Evolutionary conservation across 1,140 invertebrate species (phyloP), one percentile per base, ranked within the genome.

Genomic region (Scaptomyza pallida): DNA sequence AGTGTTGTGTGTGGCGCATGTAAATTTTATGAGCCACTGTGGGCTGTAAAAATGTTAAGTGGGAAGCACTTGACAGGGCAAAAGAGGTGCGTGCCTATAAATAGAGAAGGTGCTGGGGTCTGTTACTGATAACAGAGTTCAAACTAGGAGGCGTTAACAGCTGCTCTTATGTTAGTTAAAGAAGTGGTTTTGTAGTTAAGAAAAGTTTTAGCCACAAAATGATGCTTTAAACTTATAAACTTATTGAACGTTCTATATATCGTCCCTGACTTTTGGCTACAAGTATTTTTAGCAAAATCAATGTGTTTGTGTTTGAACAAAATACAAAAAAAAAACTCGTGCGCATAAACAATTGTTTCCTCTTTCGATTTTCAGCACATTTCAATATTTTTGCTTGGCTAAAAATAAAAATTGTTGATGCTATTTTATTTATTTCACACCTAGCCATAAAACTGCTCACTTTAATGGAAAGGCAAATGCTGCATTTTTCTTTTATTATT

Each of bases 261-360:
- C 37, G 37, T n/a, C 13, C 37, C 37, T 12, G 33, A 33, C 43
- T 68, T 21, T 44, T 30, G 13, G 10, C 51, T 44, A 64, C 63
- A n/a, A 9, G 1, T 37, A 37, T 37, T 64, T 47, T 57, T 71
- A 45, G 23, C 17, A 44, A 17, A 5, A 76, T 61, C n/a, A 21
- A 60, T 86, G 37, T 62, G 52, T 67, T 75, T 44, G 44, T 19
- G 4, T 37, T 62, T 26, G 44, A 15, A 41, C 63, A n/a, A n/a
- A n/a, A n/a, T n/a, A n/a, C n/a, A n/a, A 70, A 68, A 75, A 61
- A 69, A 40, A 63, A 40, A 63, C 23, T 4, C 17, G 15, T 79
- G 67, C 26, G 72, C 64, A 86, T 81, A 86, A 86, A 81, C 81
- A 86, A 62, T 61, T 61, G 54, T 72, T 81, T 85, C 81, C 81